Conservation (phyloP, 2,797 vertebrate genomes). For the Phoxinus dragarum region DNA sequence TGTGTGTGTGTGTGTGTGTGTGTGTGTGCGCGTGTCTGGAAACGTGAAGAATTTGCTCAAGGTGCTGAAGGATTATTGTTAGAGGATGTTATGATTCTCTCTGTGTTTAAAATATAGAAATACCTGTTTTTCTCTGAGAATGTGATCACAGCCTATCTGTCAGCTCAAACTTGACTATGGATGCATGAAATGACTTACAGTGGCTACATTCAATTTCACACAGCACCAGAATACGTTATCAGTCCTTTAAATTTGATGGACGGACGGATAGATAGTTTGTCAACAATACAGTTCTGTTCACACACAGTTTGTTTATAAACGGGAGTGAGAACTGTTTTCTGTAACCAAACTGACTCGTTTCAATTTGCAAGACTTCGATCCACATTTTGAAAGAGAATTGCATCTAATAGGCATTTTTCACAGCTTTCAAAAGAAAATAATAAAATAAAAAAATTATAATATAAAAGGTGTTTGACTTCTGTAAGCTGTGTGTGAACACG, state of each 20-base stretch:
- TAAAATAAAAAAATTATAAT: neutral
- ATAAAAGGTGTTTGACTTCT: slow-evolving; percentile 4
- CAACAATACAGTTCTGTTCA: neutral
- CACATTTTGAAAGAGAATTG: neutral
- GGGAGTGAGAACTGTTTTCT: neutral
- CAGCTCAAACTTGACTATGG: neutral
- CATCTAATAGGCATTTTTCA: neutral
- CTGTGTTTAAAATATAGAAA: slow-evolving; percentile 15
- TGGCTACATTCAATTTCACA: neutral
- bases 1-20: neutral
- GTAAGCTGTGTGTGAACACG: neutral
- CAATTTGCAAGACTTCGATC: neutral
- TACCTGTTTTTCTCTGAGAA: neutral
- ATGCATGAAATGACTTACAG: neutral
- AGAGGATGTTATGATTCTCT: slow-evolving; percentile 20
- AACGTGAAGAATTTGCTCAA: slow-evolving; percentile 10
- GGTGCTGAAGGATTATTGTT: slow-evolving; percentile 5
- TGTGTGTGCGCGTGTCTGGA: neutral
- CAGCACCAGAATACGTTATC: neutral
- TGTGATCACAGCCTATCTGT: slow-evolving; percentile 6
- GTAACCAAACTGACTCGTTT: neutral
- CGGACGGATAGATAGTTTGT: neutral
- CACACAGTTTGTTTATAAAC: neutral
- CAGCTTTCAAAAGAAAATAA: neutral
- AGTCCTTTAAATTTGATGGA: neutral